A percentile compares a stretch with the other conserved stretches of the same genome.
Conservation (phyloP, 1,140 invertebrate genomes). For the Brachionus angularis region DNA sequence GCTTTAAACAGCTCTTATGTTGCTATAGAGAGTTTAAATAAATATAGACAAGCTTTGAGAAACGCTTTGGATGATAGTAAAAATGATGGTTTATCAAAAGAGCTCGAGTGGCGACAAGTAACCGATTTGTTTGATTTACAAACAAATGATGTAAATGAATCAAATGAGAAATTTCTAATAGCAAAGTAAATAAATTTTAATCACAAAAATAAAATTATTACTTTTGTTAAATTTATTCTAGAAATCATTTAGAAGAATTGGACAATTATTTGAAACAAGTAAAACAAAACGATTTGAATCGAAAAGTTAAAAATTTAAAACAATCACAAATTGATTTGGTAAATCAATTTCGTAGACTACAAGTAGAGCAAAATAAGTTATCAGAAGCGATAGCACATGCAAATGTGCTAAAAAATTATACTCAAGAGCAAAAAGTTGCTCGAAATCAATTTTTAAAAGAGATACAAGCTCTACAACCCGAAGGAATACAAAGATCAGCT, state of each 20-base stretch:
- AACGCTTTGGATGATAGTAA: conserved; percentile 31
- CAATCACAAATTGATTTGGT: conserved; percentile 36
- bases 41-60: conserved; percentile 30
- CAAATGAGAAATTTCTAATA: conserved; percentile 41
- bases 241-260: conserved; percentile 18
- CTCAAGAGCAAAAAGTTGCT: conserved; percentile 33
- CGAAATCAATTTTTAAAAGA: conserved; percentile 39
- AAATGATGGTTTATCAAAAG: not conserved
- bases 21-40: conserved; percentile 37
- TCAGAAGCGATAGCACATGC: conserved; percentile 26
- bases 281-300: not conserved
- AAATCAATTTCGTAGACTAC: conserved; percentile 21
- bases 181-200: not conserved
- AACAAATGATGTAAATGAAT: not conserved
- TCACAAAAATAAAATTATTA: not conserved
- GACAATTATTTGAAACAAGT: conserved; percentile 15
- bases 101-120: conserved; percentile 31
- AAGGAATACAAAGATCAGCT: conserved; percentile 7
- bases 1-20: conserved; percentile 40
- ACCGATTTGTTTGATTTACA: conserved; percentile 41
- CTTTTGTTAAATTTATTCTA: not conserved
- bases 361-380: conserved; percentile 29
- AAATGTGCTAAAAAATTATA: conserved; percentile 38
- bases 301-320: conserved; percentile 15
- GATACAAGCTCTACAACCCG: conserved; percentile 38